Evolutionary conservation across 2,888 invertebrate genomes (phyloP).

Genomic region (Cephus pulcher): DNA sequence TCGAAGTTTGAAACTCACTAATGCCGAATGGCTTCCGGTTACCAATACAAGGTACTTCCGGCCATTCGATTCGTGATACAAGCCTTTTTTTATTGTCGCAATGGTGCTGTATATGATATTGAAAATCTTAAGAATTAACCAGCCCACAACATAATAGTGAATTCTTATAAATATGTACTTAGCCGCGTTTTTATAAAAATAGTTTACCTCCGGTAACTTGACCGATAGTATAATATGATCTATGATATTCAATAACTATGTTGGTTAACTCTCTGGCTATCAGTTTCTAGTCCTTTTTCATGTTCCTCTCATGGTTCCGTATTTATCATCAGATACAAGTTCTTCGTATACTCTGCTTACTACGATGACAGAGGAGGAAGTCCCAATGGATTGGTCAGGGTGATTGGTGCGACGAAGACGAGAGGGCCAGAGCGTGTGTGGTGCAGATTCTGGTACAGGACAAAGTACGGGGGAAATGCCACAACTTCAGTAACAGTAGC

Average conservation of each 20-base stretch:
- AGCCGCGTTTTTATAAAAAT: background rate
- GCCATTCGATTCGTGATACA: background rate
- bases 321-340: slow-evolving; percentile 77
- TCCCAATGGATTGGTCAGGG: slow-evolving; percentile 73
- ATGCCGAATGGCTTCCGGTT: slow-evolving; percentile 84
- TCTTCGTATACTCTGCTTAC: slow-evolving; percentile 92
- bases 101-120: background rate
- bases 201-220: background rate
- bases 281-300: background rate
- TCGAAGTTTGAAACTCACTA: slow-evolving; percentile 75
- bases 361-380: slow-evolving; percentile 76
- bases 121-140: background rate
- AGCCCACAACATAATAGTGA: background rate
- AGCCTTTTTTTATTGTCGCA: background rate
- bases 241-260: no score
- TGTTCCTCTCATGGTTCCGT: background rate
- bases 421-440: slow-evolving; percentile 84
- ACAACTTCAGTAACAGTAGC: slow-evolving; percentile 74
- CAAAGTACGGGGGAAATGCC: slow-evolving; percentile 61
- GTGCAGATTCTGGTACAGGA: slow-evolving; percentile 82
- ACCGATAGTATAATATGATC: no score
- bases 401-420: slow-evolving; percentile 91
- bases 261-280: background rate
- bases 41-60: slow-evolving; percentile 75
- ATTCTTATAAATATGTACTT: background rate